A percentile compares a stretch with the other conserved stretches of the same genome.
Conservation (phyloP, 2,888 invertebrate genomes). For the Himalopsyche anomala region DNA sequence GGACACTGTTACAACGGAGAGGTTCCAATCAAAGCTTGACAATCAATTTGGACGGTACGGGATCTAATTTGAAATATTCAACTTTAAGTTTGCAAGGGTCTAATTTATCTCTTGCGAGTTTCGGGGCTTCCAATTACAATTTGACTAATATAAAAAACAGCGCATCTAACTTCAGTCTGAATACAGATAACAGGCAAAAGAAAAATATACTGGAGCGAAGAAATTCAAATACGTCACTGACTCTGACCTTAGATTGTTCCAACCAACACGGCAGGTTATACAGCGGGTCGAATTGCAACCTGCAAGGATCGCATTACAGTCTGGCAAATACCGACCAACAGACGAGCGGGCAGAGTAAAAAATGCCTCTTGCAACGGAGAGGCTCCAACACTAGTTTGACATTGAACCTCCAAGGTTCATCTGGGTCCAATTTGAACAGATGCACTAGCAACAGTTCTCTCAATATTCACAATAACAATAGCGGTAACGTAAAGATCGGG, state of each 20-base stretch:
- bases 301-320: slow-evolving; percentile 71
- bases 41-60: slow-evolving; percentile 71
- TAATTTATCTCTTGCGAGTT: slow-evolving; percentile 74
- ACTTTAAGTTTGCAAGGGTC: slow-evolving; percentile 77
- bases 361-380: slow-evolving; percentile 85
- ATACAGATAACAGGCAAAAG: slow-evolving; percentile 73
- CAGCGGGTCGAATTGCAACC: slow-evolving; percentile 73
- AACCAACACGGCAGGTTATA: slow-evolving; percentile 73
- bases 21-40: slow-evolving; percentile 81
- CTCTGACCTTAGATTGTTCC: slow-evolving; percentile 79
- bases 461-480: slow-evolving; percentile 71
- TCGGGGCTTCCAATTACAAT: slow-evolving; percentile 74
- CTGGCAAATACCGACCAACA: slow-evolving; percentile 69
- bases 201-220: slow-evolving; percentile 87
- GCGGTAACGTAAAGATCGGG: slow-evolving; percentile 71
- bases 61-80: slow-evolving; percentile 64
- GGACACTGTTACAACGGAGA: slow-evolving; percentile 75
- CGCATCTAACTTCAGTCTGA: slow-evolving; percentile 74
- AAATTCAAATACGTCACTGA: slow-evolving; percentile 91
- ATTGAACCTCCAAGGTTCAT: slow-evolving; percentile 80
- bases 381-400: slow-evolving; percentile 93
- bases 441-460: slow-evolving; percentile 79
- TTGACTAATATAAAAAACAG: slow-evolving; percentile 73
- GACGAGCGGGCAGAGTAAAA: slow-evolving; percentile 69
- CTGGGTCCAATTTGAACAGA: slow-evolving; percentile 73